Evolutionary conservation across 2,113 vertebrate genomes (phyloP).

Genomic region (Perognathus longimembris): DNA sequence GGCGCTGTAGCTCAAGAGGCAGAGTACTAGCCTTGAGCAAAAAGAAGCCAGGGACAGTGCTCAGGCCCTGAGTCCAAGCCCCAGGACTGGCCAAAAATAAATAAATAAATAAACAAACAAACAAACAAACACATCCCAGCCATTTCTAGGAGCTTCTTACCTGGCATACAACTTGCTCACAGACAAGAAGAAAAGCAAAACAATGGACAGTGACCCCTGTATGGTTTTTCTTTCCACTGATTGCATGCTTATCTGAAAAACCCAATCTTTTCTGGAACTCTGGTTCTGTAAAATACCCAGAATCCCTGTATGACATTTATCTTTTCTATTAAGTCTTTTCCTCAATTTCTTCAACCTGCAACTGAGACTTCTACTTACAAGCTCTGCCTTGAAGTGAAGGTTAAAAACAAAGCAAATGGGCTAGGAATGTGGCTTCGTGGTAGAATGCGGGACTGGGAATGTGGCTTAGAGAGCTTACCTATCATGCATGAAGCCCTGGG

Average conservation of each 20-base stretch:
- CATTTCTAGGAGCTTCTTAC: not conserved
- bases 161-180: fast-evolving
- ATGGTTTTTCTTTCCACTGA: not conserved
- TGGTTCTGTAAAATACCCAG: not conserved
- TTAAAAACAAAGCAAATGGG: not conserved
- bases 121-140: not conserved
- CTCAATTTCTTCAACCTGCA: not conserved
- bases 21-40: too few relatives aligned
- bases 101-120: not conserved
- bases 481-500: too few relatives aligned
- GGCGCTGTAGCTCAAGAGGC: too few relatives aligned
- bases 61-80: too few relatives aligned
- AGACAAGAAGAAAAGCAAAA: not conserved
- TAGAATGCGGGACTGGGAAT: too few relatives aligned
- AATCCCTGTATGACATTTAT: not conserved
- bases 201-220: not conserved
- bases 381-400: not conserved
- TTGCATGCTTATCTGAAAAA: not conserved
- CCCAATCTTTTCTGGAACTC: not conserved
- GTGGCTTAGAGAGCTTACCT: too few relatives aligned
- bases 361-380: not conserved
- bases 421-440: too few relatives aligned
- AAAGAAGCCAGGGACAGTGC: too few relatives aligned
- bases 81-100: not conserved
- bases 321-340: not conserved